Conservation (phyloP, 1,140 invertebrate genomes). For the Achroia grisella region DNA sequence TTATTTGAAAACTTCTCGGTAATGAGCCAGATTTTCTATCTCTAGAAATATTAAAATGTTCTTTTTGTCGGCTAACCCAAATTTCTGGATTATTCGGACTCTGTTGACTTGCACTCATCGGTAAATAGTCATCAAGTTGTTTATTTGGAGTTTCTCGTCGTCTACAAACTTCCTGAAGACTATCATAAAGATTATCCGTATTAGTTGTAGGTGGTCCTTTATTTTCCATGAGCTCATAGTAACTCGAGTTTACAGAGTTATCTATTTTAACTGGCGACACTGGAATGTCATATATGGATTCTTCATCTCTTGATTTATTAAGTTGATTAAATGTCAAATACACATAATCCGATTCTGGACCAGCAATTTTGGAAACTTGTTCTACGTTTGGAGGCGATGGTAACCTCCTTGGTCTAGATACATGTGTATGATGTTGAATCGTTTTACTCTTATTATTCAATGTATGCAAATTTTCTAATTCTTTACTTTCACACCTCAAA, state of each 20-base stretch:
- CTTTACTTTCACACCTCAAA: constrained; percentile 45
- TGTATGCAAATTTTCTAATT: constrained; percentile 34
- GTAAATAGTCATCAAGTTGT: constrained; percentile 49
- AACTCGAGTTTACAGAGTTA: constrained; percentile 23
- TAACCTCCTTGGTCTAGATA: constrained; percentile 35
- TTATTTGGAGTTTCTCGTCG: constrained; percentile 39
- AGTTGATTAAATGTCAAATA: constrained; percentile 66
- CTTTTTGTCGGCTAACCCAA: constrained; percentile 71
- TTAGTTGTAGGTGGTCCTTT: constrained; percentile 21
- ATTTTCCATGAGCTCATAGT: constrained; percentile 57
- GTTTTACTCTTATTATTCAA: constrained; percentile 47
- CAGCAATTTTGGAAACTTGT: constrained; percentile 15
- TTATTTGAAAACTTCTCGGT: constrained; percentile 83
- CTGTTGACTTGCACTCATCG: constrained; percentile 61
- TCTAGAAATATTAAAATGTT: constrained; percentile 68
- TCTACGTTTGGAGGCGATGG: constrained; percentile 33
- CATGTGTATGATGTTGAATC: constrained; percentile 40
- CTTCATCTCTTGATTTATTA: constrained; percentile 37
- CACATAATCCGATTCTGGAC: constrained; percentile 68
- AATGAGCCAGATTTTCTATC: constrained; percentile 83
- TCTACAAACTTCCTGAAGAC: constrained; percentile 49
- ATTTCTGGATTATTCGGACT: constrained; percentile 70
- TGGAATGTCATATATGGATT: constrained; percentile 67
- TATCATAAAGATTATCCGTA: constrained; percentile 56
- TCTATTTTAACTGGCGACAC: constrained; percentile 53